These are phyloP conservation scores for Centroberyx gerrardi DNA, from an alignment of 2,797 vertebrate genomes.

Conservation along the genomic window DNA sequence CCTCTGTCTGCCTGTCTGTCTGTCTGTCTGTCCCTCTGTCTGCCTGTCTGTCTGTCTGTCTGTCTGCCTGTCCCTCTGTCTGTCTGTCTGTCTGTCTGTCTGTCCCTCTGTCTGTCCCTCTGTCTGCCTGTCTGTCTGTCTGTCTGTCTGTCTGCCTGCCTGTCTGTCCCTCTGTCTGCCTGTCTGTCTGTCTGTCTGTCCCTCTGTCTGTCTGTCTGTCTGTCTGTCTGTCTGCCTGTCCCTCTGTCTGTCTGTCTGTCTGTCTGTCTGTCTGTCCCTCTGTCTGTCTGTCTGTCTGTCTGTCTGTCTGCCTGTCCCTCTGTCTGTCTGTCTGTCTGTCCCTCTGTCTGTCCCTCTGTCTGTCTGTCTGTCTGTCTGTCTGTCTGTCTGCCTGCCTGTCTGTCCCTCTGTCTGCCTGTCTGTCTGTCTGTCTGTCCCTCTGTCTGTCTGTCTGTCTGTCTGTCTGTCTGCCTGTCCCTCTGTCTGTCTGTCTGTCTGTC, in stretches of 20 bases:
- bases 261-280: too few species aligned
- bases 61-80: background rate
- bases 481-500: too few species aligned
- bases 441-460: background rate
- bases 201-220: too few species aligned
- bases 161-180: too few species aligned
- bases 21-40: constrained; percentile 1
- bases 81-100: background rate
- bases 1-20: background rate
- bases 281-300: background rate
- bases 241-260: too few species aligned
- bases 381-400: constrained; percentile 5
- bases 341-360: background rate
- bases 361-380: background rate
- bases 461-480: background rate
- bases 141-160: too few species aligned
- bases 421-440: background rate
- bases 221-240: too few species aligned
- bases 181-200: too few species aligned
- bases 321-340: background rate
- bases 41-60: background rate
- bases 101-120: too few species aligned
- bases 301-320: background rate
- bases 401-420: background rate
- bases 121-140: too few species aligned